Evolutionary conservation across 2,113 vertebrate species (phyloP).

Genomic region (Oplegnathus fasciatus): DNA sequence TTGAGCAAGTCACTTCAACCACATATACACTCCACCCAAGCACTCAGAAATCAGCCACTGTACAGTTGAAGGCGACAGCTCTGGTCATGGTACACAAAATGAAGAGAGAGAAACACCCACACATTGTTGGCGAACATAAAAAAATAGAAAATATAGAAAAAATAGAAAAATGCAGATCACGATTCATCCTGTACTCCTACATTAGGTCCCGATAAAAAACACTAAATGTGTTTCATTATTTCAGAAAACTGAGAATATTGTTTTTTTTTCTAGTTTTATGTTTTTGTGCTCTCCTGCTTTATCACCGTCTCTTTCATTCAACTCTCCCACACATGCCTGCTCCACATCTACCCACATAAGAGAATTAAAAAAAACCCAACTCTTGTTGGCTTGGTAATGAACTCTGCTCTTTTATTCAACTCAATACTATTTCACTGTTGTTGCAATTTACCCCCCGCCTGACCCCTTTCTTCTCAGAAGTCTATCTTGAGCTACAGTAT

Average conservation of each 20-base stretch:
- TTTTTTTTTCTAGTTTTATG: not conserved
- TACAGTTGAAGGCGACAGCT: not conserved
- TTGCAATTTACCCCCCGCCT: not conserved
- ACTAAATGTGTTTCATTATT: not conserved
- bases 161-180: not conserved
- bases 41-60: not conserved
- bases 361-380: not conserved
- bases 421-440: not conserved
- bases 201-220: not conserved
- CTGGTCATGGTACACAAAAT: not conserved
- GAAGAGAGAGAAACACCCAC: not conserved
- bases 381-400: not conserved
- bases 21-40: slow-evolving; percentile 9
- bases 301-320: slow-evolving; percentile 5
- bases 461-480: not conserved
- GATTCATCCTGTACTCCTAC: slow-evolving; percentile 25
- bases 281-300: not conserved
- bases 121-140: not conserved
- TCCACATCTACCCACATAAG: not conserved
- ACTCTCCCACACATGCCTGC: not conserved
- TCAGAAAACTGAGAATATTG: not conserved
- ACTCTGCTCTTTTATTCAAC: not conserved
- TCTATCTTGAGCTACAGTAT: not conserved
- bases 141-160: not conserved
- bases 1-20: slow-evolving; percentile 1